Percentiles rank a stretch among this genome's conserved stretches.
phyloP scores from a whole-genome alignment of 1,140 invertebrate genomes.

The Stegodyphus dumicola region DNA sequence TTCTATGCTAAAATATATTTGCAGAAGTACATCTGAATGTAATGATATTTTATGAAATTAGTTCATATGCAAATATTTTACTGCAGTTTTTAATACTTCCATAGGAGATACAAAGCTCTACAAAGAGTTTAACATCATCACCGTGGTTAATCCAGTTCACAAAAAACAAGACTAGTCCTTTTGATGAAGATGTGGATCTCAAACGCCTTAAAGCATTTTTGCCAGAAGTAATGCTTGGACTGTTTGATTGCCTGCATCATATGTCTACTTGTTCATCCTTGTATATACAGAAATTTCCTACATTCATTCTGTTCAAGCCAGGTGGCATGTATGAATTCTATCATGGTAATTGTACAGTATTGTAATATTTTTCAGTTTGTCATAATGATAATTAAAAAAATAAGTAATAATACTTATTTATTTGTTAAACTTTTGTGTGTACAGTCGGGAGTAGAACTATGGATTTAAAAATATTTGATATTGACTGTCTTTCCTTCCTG shows the following conservation, averaged over 20 bases:
- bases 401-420: no score
- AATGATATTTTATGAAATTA: neutral
- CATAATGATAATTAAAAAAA: no score
- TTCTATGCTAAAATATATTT: no score
- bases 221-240: conserved; percentile 73
- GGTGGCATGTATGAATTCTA: conserved; percentile 79
- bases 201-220: conserved; percentile 74
- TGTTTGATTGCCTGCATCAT: conserved; percentile 75
- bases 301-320: conserved; percentile 78
- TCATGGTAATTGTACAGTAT: conserved; percentile 70
- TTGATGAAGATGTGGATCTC: conserved; percentile 70
- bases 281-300: conserved; percentile 74
- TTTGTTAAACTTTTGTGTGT: no score
- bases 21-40: neutral
- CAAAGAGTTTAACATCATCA: conserved; percentile 64
- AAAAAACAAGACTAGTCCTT: conserved; percentile 70
- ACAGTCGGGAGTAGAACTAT: no score
- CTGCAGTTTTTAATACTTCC: neutral
- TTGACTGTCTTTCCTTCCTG: no score
- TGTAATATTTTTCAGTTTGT: no score
- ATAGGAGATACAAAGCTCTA: conserved; percentile 65
- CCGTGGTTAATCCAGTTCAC: conserved; percentile 77
- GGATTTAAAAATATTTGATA: no score
- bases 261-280: conserved; percentile 72
- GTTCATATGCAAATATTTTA: neutral